phyloP scores from a whole-genome alignment of 2,797 vertebrate genomes.

The Melopsittacus undulatus region DNA sequence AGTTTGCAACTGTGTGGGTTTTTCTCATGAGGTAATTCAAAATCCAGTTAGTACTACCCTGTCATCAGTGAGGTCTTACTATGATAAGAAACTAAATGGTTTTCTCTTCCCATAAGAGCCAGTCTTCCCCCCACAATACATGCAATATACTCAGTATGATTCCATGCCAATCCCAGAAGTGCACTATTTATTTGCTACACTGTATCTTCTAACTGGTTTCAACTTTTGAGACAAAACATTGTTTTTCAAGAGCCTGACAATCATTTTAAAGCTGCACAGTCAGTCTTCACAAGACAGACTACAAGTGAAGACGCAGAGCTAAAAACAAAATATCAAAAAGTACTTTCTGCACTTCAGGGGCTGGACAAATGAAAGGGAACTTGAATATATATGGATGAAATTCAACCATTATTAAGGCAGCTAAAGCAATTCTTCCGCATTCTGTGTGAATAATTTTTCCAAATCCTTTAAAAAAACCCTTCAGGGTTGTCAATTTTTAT shows the following conservation, averaged over 20 bases:
- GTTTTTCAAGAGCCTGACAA: slow-evolving; percentile 8
- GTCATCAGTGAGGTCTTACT: neutral
- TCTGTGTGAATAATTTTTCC: neutral
- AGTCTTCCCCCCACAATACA: neutral
- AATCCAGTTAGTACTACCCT: neutral
- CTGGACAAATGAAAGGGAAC: neutral
- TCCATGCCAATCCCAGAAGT: neutral
- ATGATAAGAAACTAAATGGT: neutral
- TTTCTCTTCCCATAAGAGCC: neutral
- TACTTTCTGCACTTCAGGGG: neutral
- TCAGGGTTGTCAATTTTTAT: neutral
- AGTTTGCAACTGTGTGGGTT: neutral
- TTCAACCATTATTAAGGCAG: neutral
- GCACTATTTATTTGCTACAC: neutral
- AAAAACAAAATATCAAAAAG: neutral
- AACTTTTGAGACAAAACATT: neutral
- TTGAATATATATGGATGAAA: neutral
- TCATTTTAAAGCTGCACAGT: neutral
- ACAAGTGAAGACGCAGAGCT: neutral
- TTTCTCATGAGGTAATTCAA: slow-evolving; percentile 26
- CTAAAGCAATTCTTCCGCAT: neutral
- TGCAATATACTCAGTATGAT: neutral
- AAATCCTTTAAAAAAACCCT: neutral
- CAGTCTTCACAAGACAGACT: neutral
- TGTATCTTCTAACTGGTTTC: neutral